Evolutionary conservation across 2,888 invertebrate species (phyloP), one percentile per base, ranked within the genome.

Genomic region (Macrosiphum euphorbiae): DNA sequence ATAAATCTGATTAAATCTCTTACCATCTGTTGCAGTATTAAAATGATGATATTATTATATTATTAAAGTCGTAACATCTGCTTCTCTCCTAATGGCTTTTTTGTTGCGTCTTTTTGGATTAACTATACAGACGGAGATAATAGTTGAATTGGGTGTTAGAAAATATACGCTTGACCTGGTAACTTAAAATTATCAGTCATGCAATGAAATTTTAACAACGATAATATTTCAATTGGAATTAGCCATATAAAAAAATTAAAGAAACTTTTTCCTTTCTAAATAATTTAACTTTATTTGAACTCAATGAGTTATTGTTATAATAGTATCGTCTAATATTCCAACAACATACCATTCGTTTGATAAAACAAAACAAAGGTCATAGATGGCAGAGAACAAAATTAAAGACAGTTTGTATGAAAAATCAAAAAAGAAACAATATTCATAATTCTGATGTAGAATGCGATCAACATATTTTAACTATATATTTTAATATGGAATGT

Each of bases 31-130:
- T 58, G 28, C 85, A 24, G 28, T 85, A 93, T 61, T 89, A 35
- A 85, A 93, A 85, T n/a, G 24, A 92, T 67, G 28, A 89, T 90
- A 90, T 58, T 90, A 90, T 58, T 94, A 94, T 67, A 67, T 20
- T 78, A 78, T 87, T 67, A 94, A 44, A 61, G 93, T 85, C 50
- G 87, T 90, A 90, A 94, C 94, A 94, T 94, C 94, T 94, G 94
- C 90, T 67, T 41, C 52, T 41, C 52, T n/a, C 67, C 58, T 86
- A 90, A 94, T 90, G 94, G 86, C 26, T 89, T 90, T 94, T 94
- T 41, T n/a, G 90, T 52, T 50, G 50, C 67, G 52, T 94, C 58
- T 90, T 94, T 90, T 85, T 13, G 86, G n/a, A 61, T 85, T 24
- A 93, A 93, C 89, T 92, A 55, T 50, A 89, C 26, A 85, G 50